Evolutionary conservation across 2,888 invertebrate genomes (phyloP).

Genomic region (Aleiodes leptofemur): DNA sequence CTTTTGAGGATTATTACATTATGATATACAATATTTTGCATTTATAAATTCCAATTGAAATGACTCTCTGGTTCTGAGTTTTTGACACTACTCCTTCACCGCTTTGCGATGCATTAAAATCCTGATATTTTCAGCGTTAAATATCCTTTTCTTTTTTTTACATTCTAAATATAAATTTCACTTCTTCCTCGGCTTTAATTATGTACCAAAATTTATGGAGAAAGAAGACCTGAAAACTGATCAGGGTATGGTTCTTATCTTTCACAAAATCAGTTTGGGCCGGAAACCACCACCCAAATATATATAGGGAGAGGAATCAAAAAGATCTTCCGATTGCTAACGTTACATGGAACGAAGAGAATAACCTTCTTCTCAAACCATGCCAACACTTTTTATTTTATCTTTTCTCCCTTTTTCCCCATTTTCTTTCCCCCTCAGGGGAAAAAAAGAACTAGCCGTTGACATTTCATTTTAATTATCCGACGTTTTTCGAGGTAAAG

Average conservation of each 20-base stretch:
- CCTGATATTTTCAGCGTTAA: background rate
- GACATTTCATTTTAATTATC: constrained; percentile 58
- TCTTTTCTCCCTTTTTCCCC: constrained; percentile 41
- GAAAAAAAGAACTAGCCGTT: constrained; percentile 33
- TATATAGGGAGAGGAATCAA: constrained; percentile 1
- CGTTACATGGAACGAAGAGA: constrained; percentile 4
- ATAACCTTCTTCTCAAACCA: too few relatives aligned
- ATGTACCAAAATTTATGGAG: background rate
- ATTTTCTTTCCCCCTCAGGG: background rate
- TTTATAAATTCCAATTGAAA: too few relatives aligned
- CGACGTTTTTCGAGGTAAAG: constrained; percentile 61
- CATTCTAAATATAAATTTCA: background rate
- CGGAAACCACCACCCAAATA: constrained; percentile 2
- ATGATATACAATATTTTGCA: too few relatives aligned
- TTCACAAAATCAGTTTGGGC: constrained; percentile 2
- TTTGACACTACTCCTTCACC: too few relatives aligned
- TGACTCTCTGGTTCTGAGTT: too few relatives aligned
- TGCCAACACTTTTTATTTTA: constrained; percentile 32
- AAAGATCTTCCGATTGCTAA: constrained; percentile 10
- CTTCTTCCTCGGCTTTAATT: background rate
- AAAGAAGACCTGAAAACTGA: constrained; percentile 24
- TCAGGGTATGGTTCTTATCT: constrained; percentile 24
- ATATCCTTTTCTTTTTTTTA: background rate
- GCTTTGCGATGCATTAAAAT: too few relatives aligned
- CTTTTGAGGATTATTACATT: too few relatives aligned